Percentiles rank a stretch among this genome's conserved stretches.
Conservation (phyloP, 2,113 vertebrate genomes). For the Myanophis thanlyinensis region DNA sequence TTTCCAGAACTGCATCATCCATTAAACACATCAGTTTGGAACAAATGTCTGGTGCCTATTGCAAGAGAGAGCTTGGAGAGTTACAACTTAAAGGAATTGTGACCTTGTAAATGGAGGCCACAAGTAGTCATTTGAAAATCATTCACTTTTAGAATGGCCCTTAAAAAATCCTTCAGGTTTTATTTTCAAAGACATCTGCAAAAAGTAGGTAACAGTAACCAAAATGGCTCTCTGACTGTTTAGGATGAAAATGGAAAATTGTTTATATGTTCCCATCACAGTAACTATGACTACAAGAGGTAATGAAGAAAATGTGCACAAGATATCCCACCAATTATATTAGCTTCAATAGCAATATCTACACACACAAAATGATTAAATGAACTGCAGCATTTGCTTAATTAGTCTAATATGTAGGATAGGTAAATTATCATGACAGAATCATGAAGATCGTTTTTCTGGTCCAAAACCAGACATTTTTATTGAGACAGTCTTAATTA, state of each 20-base stretch:
- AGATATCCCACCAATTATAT: background rate
- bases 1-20: constrained; percentile 68
- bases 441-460: background rate
- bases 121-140: background rate
- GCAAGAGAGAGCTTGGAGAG: constrained; percentile 68
- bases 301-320: background rate
- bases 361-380: background rate
- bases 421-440: background rate
- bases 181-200: background rate
- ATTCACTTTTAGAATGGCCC: background rate
- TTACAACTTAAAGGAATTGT: constrained; percentile 57
- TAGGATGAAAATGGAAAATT: background rate
- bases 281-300: background rate
- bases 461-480: background rate
- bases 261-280: background rate
- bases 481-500: background rate
- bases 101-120: constrained; percentile 40
- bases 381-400: background rate
- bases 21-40: constrained; percentile 74
- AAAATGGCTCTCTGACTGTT: background rate
- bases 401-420: background rate
- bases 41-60: constrained; percentile 69
- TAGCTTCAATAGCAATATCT: background rate
- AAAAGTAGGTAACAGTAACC: background rate
- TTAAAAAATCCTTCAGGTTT: background rate